phyloP scores from a whole-genome alignment of 1,140 invertebrate genomes.

The Grapholita molesta region DNA sequence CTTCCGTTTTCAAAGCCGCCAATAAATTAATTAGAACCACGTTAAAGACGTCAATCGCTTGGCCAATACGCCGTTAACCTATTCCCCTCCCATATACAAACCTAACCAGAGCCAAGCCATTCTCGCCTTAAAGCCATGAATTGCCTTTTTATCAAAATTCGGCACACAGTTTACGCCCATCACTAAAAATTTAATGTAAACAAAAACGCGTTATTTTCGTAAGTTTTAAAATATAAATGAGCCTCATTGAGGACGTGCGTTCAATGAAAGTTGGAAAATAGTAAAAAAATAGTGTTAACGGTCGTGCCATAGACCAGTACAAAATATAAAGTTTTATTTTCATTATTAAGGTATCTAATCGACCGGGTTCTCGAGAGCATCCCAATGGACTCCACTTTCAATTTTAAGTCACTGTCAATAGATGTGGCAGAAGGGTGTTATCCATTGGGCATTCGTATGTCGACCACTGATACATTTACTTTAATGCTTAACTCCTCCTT shows the following conservation, averaged over 20 bases:
- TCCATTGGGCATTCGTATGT: too few species aligned
- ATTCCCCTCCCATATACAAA: slow-evolving; percentile 39
- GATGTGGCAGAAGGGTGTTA: too few species aligned
- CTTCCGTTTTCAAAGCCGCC: slow-evolving; percentile 59
- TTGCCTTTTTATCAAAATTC: slow-evolving; percentile 39
- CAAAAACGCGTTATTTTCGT: slow-evolving; percentile 41
- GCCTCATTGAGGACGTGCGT: slow-evolving; percentile 48
- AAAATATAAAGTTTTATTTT: background rate
- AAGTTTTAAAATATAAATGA: slow-evolving; percentile 44
- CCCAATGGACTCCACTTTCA: too few species aligned
- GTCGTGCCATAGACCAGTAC: background rate
- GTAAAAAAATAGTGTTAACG: slow-evolving; percentile 49
- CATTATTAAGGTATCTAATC: too few species aligned
- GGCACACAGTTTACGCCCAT: slow-evolving; percentile 41
- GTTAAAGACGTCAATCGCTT: slow-evolving; percentile 70
- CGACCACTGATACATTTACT: too few species aligned
- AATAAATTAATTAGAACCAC: slow-evolving; percentile 67
- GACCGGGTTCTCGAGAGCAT: too few species aligned
- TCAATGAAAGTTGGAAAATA: slow-evolving; percentile 46
- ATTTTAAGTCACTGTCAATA: too few species aligned
- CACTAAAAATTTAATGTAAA: slow-evolving; percentile 44
- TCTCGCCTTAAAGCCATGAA: slow-evolving; percentile 28
- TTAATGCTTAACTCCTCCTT: too few species aligned
- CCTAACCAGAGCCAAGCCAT: slow-evolving; percentile 24
- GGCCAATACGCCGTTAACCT: slow-evolving; percentile 41